Percentiles rank a stretch among this genome's conserved stretches.
Evolutionary conservation across 2,113 vertebrate species (phyloP).

Genomic region (Eonycteris spelaea): DNA sequence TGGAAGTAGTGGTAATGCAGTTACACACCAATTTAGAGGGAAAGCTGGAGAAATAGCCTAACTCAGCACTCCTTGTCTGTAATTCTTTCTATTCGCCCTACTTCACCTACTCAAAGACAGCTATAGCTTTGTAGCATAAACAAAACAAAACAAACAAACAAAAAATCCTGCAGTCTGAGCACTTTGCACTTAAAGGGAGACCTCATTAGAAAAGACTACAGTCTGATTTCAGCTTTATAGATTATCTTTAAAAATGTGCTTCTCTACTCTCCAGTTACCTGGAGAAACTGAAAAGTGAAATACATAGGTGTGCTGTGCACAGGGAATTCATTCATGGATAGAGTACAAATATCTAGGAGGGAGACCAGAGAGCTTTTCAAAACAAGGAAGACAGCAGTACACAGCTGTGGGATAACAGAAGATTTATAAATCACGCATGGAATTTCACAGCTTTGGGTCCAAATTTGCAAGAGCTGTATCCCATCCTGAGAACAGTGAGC

Average conservation of each 20-base stretch:
- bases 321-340: neutral
- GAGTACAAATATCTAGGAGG: neutral
- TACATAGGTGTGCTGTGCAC: neutral
- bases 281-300: slow-evolving; percentile 21
- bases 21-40: neutral
- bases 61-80: neutral
- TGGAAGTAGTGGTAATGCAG: neutral
- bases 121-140: neutral
- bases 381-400: slow-evolving; percentile 30
- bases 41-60: neutral
- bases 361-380: neutral
- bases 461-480: slow-evolving; percentile 27
- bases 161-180: neutral
- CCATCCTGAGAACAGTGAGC: neutral
- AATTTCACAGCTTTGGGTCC: slow-evolving; percentile 39
- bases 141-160: no score
- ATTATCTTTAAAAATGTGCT: neutral
- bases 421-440: slow-evolving; percentile 29
- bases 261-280: neutral
- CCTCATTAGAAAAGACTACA: neutral
- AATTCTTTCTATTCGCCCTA: neutral
- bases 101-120: neutral
- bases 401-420: slow-evolving; percentile 43
- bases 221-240: neutral
- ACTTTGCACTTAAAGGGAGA: neutral